Evolutionary conservation across 2,797 vertebrate genomes (phyloP).

Genomic region (Taeniopygia guttata): DNA sequence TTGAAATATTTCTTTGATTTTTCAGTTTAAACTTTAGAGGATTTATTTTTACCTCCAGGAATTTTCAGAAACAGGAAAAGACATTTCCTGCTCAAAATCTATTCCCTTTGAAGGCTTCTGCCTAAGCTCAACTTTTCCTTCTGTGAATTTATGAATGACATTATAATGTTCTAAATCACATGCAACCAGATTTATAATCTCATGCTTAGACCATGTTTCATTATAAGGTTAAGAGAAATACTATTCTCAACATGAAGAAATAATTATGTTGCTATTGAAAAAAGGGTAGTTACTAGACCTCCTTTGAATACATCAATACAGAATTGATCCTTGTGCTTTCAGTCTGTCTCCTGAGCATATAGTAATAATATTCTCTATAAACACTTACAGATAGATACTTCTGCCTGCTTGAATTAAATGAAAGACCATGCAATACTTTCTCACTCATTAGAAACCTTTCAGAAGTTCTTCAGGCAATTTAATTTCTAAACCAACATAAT

Average conservation of each 20-base stretch:
- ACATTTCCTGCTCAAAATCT: background rate
- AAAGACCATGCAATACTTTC: background rate
- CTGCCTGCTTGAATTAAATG: background rate
- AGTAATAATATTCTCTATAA: conserved; percentile 6
- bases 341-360: conserved; percentile 20
- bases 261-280: background rate
- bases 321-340: conserved; percentile 26
- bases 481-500: background rate
- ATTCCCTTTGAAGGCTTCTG: background rate
- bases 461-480: background rate
- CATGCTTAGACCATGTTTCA: background rate
- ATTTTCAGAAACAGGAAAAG: background rate
- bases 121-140: background rate
- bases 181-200: background rate
- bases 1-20: background rate
- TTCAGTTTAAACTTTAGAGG: background rate
- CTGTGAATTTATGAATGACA: background rate
- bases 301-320: conserved; percentile 3
- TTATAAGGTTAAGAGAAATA: background rate
- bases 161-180: background rate
- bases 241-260: background rate
- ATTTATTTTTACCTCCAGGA: background rate
- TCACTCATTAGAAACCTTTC: background rate
- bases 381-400: background rate
- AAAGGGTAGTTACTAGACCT: background rate